A percentile compares a stretch with the other conserved stretches of the same genome.
These are phyloP conservation scores for Ranitomeya imitator DNA, from an alignment of 2,113 vertebrate genomes.

Conservation along the genomic window DNA sequence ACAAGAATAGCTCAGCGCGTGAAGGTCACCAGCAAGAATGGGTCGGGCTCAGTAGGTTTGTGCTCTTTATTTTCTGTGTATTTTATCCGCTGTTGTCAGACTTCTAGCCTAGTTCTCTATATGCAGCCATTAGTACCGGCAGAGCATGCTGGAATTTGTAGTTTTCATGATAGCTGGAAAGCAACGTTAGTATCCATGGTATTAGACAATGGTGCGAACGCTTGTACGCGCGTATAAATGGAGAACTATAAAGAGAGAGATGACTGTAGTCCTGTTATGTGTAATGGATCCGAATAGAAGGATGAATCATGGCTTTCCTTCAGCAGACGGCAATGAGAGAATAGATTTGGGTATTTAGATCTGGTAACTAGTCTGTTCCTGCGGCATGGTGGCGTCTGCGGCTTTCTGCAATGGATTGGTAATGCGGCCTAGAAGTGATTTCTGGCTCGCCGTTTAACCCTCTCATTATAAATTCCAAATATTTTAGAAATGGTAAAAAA, in stretches of 20 bases:
- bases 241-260: too few relatives aligned
- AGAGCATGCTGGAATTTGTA: background rate
- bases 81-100: background rate
- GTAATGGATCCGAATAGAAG: background rate
- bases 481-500: too few relatives aligned
- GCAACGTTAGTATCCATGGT: background rate
- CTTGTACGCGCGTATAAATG: background rate
- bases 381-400: background rate
- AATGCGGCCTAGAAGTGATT: too few relatives aligned
- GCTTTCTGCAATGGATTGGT: background rate
- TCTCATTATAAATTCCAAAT: too few relatives aligned
- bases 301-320: background rate
- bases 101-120: background rate
- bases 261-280: background rate
- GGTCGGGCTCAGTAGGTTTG: slow-evolving; percentile 7
- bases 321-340: background rate
- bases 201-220: background rate
- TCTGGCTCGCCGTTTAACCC: too few relatives aligned
- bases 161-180: background rate
- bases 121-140: background rate
- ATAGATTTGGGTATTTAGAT: background rate
- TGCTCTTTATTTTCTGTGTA: background rate
- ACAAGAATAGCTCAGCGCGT: slow-evolving; percentile 8
- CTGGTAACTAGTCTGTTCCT: background rate
- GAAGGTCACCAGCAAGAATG: slow-evolving; percentile 33